phyloP scores from a whole-genome alignment of 2,888 invertebrate genomes.

The Automeris io region DNA sequence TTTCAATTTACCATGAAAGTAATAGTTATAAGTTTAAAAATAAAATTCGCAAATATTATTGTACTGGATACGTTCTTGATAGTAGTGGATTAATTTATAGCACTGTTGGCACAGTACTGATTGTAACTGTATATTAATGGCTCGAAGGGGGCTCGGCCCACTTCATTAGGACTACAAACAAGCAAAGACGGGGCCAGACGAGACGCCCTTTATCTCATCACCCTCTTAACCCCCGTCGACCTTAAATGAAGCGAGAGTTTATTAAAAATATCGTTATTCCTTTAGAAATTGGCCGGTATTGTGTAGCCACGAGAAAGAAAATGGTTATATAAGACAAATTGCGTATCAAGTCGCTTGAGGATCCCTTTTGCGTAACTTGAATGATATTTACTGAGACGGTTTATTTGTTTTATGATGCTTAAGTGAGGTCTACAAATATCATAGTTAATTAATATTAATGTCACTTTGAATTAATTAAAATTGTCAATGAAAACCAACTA shows the following conservation, averaged over 20 bases:
- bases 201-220: constrained; percentile 49
- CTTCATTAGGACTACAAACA: constrained; percentile 71
- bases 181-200: constrained; percentile 42
- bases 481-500: too few species aligned
- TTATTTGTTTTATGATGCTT: not conserved
- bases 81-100: constrained; percentile 21
- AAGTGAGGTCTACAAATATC: too few species aligned
- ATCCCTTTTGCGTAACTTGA: not conserved
- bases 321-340: constrained; percentile 29
- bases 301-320: constrained; percentile 28
- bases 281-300: constrained; percentile 25
- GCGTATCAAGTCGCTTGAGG: constrained; percentile 9
- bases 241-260: constrained; percentile 22
- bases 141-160: constrained; percentile 46
- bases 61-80: constrained; percentile 1
- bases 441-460: too few species aligned
- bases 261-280: constrained; percentile 27
- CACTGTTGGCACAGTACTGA: constrained; percentile 31
- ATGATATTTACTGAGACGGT: not conserved
- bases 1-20: too few species aligned
- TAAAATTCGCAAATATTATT: constrained; percentile 1
- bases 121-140: constrained; percentile 60
- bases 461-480: too few species aligned
- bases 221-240: constrained; percentile 48
- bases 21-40: not conserved